These are phyloP conservation scores for Alectura lathami DNA, from an alignment of 2,113 vertebrate genomes.

Conservation along the genomic window DNA sequence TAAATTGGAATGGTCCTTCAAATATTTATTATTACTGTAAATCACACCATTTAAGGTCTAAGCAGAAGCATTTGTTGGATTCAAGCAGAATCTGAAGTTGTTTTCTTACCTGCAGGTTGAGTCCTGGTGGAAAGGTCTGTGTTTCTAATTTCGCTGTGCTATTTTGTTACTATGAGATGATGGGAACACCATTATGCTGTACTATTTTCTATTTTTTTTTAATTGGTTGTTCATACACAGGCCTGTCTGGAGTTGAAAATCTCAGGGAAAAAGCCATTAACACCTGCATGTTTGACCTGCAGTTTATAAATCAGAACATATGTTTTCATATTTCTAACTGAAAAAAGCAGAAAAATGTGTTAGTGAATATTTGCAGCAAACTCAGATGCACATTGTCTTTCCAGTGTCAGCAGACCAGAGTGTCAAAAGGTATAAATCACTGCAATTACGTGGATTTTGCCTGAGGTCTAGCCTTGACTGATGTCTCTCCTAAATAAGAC, in stretches of 20 bases:
- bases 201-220: slow-evolving; percentile 59
- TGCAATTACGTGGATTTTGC: slow-evolving; percentile 42
- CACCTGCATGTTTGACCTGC: slow-evolving; percentile 65
- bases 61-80: slow-evolving; percentile 59
- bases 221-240: slow-evolving; percentile 49
- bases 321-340: slow-evolving; percentile 67
- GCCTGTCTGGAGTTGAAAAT: slow-evolving; percentile 61
- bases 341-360: slow-evolving; percentile 23
- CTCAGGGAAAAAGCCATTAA: slow-evolving; percentile 64
- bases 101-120: slow-evolving; percentile 66
- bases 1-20: slow-evolving; percentile 45
- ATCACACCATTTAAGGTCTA: slow-evolving; percentile 47
- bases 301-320: slow-evolving; percentile 72
- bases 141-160: slow-evolving; percentile 66
- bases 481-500: slow-evolving; percentile 38
- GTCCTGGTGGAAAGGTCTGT: slow-evolving; percentile 56
- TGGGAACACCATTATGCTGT: slow-evolving; percentile 62
- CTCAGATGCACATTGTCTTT: slow-evolving; percentile 25
- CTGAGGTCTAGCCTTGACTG: slow-evolving; percentile 27
- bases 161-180: slow-evolving; percentile 59
- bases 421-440: slow-evolving; percentile 63
- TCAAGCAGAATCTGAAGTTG: not conserved
- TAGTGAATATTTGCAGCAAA: slow-evolving; percentile 40
- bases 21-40: slow-evolving; percentile 67
- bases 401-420: slow-evolving; percentile 31